Base-by-base conservation (phyloP, 1,140 invertebrate species). In the Hirudo medicinalis region DNA sequence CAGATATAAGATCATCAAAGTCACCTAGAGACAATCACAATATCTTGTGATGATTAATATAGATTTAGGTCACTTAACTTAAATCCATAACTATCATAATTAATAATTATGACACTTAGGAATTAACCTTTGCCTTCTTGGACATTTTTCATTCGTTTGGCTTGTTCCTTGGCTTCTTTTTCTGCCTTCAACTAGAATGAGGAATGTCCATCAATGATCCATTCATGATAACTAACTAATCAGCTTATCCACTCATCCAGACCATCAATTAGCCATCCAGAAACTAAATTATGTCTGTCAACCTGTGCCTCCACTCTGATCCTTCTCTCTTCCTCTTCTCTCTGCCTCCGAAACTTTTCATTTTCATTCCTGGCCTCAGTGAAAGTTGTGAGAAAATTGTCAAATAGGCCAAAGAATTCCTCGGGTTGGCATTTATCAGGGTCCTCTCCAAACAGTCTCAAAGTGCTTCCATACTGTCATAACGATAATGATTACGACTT, bases 1-100 rank as follows among this genome's bases (percentile, higher is more conserved):
- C 94, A 3, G 92, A 96, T 77, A 98, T 97, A 43, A 98, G 83
- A 82, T 97, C 93, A 79, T 98, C 94, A 83, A 98, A 98, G 83
- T 98, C 94, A 54, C 83, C 83, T 72, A 74, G 32, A 15, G 20
- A 27, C 15, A 27, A 60, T 60, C n/a, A n/a, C n/a, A 15, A 22
- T 6, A 22, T 15, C n/a, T 60, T 15, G 27, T 60, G 5, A 60
- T 27, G n/a, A 60, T 60, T 60, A 60, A 71, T 71, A 69, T 74
- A 54, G 17, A n/a, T n/a, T n/a, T n/a, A n/a, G n/a, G n/a, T n/a
- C n/a, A n/a, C n/a, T n/a, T n/a, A n/a, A n/a, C n/a, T n/a, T n/a
- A n/a, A n/a, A n/a, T n/a, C n/a, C n/a, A n/a, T 67, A 60, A 25
- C 75, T 71, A 53, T 76, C 74, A 17, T 63, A 49, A 43, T 70